Base-by-base conservation (phyloP, 2,113 vertebrate species). In the Neofelis nebulosa region DNA sequence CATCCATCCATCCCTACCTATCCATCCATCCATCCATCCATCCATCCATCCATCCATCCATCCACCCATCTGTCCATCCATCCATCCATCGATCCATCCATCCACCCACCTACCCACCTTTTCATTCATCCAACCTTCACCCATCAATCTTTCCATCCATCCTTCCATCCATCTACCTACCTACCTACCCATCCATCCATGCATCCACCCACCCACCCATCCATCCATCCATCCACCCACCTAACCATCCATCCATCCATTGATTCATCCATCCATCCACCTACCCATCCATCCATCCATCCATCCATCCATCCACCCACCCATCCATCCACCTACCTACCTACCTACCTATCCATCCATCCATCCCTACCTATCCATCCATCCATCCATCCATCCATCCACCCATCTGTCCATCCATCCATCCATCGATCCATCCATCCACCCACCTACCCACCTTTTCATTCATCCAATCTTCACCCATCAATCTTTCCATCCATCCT, bases 51-150 rank as follows among this genome's bases (percentile, higher is more conserved):
- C 27, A 7, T 19, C 16, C 1, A 4, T 0, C 29, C 3, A 36
- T 13, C 15, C 2, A 38, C 3, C 7, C 3, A 71, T 0, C 29
- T 1, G 14, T 5, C 15, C 3, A 21, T 4, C 10, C 16, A 21
- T 1, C 50, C 5, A 6, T 4, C 10, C 3, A 23, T n/a, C n/a
- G n/a, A n/a, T n/a, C n/a, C n/a, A n/a, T n/a, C 33, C 6, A 1
- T 4, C 27, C 9, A n/a, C 0, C 27, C 10, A 18, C 27, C 66
- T 4, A 2, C 31, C 3, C 15, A 14, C 9, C 61, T 5, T 41
- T 41, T 6, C 12, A 0, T 3, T 4, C 9, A 69, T 65, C 63
- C 27, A 65, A 2, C 63, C 1, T 41, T 41, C 5, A 41, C 41
- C 41, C 41, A 41, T 41, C 41, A 41, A 12, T 65, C 63, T 27